Percentiles rank a stretch among this genome's conserved stretches.
Conservation (phyloP, 2,888 invertebrate genomes). For the Rhamphomyia laevipes region DNA sequence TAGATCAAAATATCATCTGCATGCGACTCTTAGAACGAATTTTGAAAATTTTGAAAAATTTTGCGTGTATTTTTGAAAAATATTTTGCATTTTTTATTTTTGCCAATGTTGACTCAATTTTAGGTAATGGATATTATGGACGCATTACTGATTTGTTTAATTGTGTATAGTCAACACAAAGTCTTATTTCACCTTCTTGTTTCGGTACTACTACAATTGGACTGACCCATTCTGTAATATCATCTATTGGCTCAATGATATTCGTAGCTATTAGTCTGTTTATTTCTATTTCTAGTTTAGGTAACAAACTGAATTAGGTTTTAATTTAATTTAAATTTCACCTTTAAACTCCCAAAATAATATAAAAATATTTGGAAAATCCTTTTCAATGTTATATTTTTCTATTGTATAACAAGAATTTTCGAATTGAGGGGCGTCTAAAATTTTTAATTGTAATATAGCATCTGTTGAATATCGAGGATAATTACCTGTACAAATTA, state of each 20-base stretch:
- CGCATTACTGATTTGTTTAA: slow-evolving; percentile 5
- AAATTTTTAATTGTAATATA: too few species aligned
- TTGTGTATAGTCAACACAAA: slow-evolving; percentile 6
- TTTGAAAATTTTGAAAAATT: slow-evolving; percentile 2
- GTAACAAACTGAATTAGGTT: slow-evolving; percentile 3
- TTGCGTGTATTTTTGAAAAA: slow-evolving; percentile 8
- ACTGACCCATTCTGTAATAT: slow-evolving; percentile 7
- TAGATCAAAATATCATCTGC: slow-evolving; percentile 7
- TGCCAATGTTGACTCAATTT: background rate
- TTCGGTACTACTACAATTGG: slow-evolving; percentile 6
- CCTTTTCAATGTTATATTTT: background rate
- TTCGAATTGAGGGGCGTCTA: too few species aligned
- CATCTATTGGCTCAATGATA: slow-evolving; percentile 3
- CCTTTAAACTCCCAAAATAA: slow-evolving; percentile 7
- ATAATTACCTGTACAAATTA: too few species aligned
- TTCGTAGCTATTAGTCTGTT: slow-evolving; percentile 1
- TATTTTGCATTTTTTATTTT: slow-evolving; percentile 2
- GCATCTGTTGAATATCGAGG: too few species aligned
- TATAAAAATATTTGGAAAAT: slow-evolving; percentile 6
- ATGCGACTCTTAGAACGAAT: slow-evolving; percentile 4
- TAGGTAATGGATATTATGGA: slow-evolving; percentile 4
- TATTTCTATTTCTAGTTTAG: slow-evolving; percentile 5
- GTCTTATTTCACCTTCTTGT: slow-evolving; percentile 1
- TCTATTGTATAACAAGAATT: too few species aligned
- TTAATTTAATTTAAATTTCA: slow-evolving; percentile 7